Percentiles rank a stretch among this genome's conserved stretches.
Evolutionary conservation across 1,140 invertebrate genomes (phyloP).

Genomic region (Listronotus oregonensis): DNA sequence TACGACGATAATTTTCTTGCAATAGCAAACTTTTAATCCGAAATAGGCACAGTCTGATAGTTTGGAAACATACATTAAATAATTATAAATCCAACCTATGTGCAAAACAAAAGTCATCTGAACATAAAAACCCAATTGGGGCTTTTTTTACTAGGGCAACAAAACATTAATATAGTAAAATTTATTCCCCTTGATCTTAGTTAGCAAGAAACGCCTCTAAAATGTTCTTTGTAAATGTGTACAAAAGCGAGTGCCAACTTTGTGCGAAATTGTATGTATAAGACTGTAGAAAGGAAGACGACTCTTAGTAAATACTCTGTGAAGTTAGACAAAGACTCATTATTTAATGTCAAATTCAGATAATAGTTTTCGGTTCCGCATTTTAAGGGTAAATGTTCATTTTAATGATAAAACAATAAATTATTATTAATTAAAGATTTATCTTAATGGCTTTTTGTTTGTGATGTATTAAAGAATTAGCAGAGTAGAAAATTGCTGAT

Average conservation of each 20-base stretch:
- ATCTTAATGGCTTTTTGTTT: background rate
- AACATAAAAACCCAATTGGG: too few relatives aligned
- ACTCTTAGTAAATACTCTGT: background rate
- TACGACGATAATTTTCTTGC: too few relatives aligned
- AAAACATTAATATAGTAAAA: too few relatives aligned
- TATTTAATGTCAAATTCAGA: slow-evolving; percentile 24
- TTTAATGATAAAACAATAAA: slow-evolving; percentile 13
- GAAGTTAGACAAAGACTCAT: slow-evolving; percentile 1
- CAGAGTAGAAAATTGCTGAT: too few relatives aligned
- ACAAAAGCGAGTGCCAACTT: slow-evolving; percentile 22
- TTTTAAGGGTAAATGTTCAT: slow-evolving; percentile 6
- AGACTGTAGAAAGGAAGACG: slow-evolving; percentile 12
- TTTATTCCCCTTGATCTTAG: slow-evolving; percentile 5
- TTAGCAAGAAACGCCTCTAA: slow-evolving; percentile 2
- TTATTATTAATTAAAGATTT: slow-evolving; percentile 17
- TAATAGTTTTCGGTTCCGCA: slow-evolving; percentile 12
- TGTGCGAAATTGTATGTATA: slow-evolving; percentile 14
- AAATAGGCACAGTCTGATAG: too few relatives aligned
- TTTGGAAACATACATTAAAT: too few relatives aligned
- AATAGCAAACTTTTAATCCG: too few relatives aligned
- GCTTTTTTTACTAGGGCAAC: too few relatives aligned
- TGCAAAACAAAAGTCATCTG: too few relatives aligned
- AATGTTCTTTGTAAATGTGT: background rate
- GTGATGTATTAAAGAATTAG: too few relatives aligned
- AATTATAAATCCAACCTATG: too few relatives aligned